These are phyloP conservation scores for Aurelia aurita complex sp. Pacific DNA, from an alignment of 30 jellyfish, hydroid and myxozoan species.

Conservation along the genomic window DNA sequence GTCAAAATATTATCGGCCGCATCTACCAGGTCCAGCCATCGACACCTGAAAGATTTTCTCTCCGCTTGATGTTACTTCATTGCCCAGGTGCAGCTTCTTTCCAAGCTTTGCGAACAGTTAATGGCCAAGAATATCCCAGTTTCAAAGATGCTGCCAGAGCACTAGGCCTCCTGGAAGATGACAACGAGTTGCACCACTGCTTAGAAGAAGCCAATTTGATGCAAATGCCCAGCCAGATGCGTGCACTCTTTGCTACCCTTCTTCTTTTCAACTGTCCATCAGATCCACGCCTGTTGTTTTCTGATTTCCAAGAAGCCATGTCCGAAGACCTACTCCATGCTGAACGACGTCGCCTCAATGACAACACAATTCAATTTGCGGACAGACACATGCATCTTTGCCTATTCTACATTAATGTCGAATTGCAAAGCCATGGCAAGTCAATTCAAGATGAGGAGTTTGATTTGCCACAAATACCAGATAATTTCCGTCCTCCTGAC, in stretches of 20 bases:
- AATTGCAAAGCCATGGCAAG: conserved; percentile 30
- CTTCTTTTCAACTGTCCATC: conserved; percentile 14
- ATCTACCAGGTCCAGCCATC: conserved; percentile 39
- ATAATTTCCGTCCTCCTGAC: conserved; percentile 12
- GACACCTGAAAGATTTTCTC: conserved; percentile 30
- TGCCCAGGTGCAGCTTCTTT: conserved; percentile 34
- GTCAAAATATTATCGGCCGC: too few relatives aligned
- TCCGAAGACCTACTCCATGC: conserved; percentile 1
- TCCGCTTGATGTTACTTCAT: conserved; percentile 24
- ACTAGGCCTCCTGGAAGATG: conserved; percentile 28
- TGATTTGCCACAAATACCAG: conserved; percentile 44
- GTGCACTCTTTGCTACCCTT: conserved; percentile 5
- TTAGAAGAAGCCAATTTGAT: conserved; percentile 5
- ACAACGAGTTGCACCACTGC: conserved; percentile 9
- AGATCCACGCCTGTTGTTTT: conserved; percentile 10
- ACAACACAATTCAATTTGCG: neutral
- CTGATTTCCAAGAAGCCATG: conserved; percentile 30
- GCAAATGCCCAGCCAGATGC: conserved; percentile 35
- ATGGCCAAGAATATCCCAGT: conserved; percentile 38
- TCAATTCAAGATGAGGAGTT: conserved; percentile 42
- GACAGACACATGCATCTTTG: conserved; percentile 21
- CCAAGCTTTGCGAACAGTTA: conserved; percentile 8
- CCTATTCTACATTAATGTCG: conserved; percentile 3
- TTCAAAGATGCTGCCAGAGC: conserved; percentile 68
- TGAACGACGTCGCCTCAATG: neutral